Evolutionary conservation across 2,888 invertebrate species (phyloP).

Genomic region (Drosophila recens): DNA sequence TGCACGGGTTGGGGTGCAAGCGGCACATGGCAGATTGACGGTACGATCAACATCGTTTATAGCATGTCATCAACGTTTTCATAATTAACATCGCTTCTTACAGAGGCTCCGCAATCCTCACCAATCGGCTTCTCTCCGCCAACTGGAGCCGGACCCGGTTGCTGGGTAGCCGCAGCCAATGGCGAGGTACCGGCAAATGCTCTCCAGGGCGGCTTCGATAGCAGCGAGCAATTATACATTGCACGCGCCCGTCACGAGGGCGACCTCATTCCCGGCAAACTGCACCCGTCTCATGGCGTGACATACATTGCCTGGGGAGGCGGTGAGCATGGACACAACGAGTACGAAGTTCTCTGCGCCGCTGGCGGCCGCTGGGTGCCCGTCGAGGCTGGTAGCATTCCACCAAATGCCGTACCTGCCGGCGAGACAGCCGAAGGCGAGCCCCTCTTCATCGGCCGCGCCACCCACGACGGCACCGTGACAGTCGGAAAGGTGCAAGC

Average conservation of each 20-base stretch:
- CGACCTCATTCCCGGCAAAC: slow-evolving; percentile 92
- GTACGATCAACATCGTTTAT: slow-evolving; percentile 84
- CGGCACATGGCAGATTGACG: slow-evolving; percentile 93
- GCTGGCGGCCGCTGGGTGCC: slow-evolving; percentile 89
- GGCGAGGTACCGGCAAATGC: slow-evolving; percentile 91
- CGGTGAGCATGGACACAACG: slow-evolving; percentile 88
- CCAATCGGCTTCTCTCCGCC: slow-evolving; percentile 77
- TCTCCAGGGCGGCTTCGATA: slow-evolving; percentile 88
- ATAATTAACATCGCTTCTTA: not conserved
- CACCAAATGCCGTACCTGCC: slow-evolving; percentile 90
- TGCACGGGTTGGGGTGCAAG: slow-evolving; percentile 95
- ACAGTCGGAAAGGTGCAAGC: slow-evolving; percentile 94
- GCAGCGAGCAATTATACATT: slow-evolving; percentile 88
- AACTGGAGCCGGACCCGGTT: slow-evolving; percentile 83
- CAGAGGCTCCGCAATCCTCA: slow-evolving; percentile 74
- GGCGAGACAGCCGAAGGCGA: slow-evolving; percentile 92
- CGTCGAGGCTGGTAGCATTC: slow-evolving; percentile 88
- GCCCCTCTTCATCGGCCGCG: slow-evolving; percentile 91
- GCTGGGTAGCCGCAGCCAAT: slow-evolving; percentile 88
- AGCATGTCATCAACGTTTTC: not conserved
- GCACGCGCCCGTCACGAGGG: slow-evolving; percentile 90
- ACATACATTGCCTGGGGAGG: slow-evolving; percentile 93
- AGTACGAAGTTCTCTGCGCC: slow-evolving; percentile 90
- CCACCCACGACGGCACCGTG: slow-evolving; percentile 90
- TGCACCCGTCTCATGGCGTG: slow-evolving; percentile 88